A percentile compares a stretch with the other conserved stretches of the same genome.
Evolutionary conservation across 1,140 invertebrate species (phyloP).

Genomic region (Drosophila quadrilineata): DNA sequence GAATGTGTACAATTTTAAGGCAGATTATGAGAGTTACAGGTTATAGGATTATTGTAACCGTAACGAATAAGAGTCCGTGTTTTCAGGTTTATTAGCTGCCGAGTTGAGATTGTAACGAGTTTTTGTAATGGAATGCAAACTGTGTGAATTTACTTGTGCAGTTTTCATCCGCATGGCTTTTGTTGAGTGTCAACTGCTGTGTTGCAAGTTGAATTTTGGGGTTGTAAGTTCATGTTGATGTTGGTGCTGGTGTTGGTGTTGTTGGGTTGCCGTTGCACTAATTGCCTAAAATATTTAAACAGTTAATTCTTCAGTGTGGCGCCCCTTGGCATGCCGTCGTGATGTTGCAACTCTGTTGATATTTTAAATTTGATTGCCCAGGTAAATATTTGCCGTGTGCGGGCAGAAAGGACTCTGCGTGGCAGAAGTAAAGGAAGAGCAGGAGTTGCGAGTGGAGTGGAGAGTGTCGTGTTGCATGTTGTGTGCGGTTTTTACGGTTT

Average conservation of each 20-base stretch:
- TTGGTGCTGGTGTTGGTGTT: neutral
- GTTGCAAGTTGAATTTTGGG: no score
- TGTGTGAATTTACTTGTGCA: no score
- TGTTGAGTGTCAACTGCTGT: slow-evolving; percentile 10
- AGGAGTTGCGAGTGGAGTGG: neutral
- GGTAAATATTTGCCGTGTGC: slow-evolving; percentile 64
- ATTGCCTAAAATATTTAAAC: slow-evolving; percentile 79
- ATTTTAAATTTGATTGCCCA: slow-evolving; percentile 73
- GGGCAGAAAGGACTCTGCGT: neutral
- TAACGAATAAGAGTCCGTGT: no score
- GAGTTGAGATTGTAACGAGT: no score
- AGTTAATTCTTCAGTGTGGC: slow-evolving; percentile 49
- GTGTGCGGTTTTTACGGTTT: slow-evolving; percentile 71
- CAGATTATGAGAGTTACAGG: no score
- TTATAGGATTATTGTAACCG: no score
- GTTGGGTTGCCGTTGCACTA: slow-evolving; percentile 43
- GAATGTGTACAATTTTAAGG: no score
- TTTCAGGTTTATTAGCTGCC: no score
- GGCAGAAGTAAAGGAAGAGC: neutral
- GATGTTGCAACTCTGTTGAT: slow-evolving; percentile 31
- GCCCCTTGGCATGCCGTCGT: slow-evolving; percentile 5
- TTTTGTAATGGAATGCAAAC: no score
- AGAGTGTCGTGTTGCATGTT: slow-evolving; percentile 40
- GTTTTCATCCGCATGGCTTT: slow-evolving; percentile 15
- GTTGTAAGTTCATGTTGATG: no score